Evolutionary conservation across 2,888 invertebrate species (phyloP).

Genomic region (Himalopsyche tibetana): DNA sequence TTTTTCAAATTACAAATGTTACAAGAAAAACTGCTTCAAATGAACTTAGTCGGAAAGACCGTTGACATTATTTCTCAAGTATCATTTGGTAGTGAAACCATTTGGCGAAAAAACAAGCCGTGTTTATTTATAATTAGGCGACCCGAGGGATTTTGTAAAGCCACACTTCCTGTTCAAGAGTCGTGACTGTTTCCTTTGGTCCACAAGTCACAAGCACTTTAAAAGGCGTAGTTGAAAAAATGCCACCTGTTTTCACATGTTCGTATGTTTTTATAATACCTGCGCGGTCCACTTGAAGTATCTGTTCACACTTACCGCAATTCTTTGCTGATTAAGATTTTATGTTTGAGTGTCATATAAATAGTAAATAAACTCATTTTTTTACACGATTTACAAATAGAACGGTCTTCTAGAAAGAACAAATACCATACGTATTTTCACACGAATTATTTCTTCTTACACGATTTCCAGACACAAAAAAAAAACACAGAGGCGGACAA

Average conservation of each 20-base stretch:
- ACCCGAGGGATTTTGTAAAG: constrained; percentile 32
- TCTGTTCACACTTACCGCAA: no score
- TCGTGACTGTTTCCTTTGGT: constrained; percentile 33
- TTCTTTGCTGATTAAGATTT: no score
- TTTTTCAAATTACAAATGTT: no score
- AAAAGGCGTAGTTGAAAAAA: constrained; percentile 3
- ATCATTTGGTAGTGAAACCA: not conserved
- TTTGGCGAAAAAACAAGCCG: constrained; percentile 22
- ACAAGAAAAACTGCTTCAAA: not conserved
- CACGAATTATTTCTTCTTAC: no score
- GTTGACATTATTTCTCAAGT: constrained; percentile 27
- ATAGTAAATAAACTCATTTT: no score
- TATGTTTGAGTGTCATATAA: no score
- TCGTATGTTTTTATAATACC: not conserved
- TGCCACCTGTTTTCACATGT: constrained; percentile 13
- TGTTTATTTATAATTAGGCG: constrained; percentile 39
- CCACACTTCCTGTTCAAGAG: constrained; percentile 25
- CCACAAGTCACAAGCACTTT: constrained; percentile 1
- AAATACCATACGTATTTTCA: no score
- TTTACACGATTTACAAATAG: no score
- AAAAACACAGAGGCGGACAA: no score
- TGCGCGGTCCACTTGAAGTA: not conserved
- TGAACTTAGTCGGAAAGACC: not conserved
- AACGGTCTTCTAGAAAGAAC: no score
- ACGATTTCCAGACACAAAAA: no score